Percentiles rank a stretch among this genome's conserved stretches.
Conservation (phyloP, 53 echinoderm and acorn worm genomes). For the Zoroaster sp. region DNA sequence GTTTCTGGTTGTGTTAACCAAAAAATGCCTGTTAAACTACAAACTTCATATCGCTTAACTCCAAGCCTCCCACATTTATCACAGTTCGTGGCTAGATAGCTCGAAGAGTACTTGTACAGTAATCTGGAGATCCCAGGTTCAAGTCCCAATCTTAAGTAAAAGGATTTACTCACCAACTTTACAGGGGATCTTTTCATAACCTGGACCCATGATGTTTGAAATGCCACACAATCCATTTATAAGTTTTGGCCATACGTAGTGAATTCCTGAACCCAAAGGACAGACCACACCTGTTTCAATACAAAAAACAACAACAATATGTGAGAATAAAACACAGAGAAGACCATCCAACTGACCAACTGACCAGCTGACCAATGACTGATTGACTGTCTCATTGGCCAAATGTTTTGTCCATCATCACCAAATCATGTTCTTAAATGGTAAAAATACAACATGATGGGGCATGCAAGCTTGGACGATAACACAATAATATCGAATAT, state of each 20-base stretch:
- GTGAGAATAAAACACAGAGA: background rate
- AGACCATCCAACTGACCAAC: background rate
- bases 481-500: too few species aligned
- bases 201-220: slow-evolving; percentile 58
- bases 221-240: slow-evolving; percentile 69
- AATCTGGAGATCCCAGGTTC: background rate
- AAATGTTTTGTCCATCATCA: too few species aligned
- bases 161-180: slow-evolving; percentile 75
- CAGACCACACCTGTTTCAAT: slow-evolving; percentile 71
- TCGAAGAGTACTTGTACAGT: background rate
- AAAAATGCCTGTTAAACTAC: too few species aligned
- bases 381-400: too few species aligned
- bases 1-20: too few species aligned
- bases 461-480: too few species aligned
- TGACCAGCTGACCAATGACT: background rate
- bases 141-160: background rate
- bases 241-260: slow-evolving; percentile 77
- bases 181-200: slow-evolving; percentile 81
- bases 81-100: background rate
- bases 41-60: too few species aligned
- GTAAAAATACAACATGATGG: too few species aligned
- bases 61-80: too few species aligned
- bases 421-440: too few species aligned
- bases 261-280: slow-evolving; percentile 77
- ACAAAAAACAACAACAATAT: too few species aligned